These are phyloP conservation scores for Nematolebias whitei DNA, from an alignment of 2,113 vertebrate species.

Conservation along the genomic window DNA sequence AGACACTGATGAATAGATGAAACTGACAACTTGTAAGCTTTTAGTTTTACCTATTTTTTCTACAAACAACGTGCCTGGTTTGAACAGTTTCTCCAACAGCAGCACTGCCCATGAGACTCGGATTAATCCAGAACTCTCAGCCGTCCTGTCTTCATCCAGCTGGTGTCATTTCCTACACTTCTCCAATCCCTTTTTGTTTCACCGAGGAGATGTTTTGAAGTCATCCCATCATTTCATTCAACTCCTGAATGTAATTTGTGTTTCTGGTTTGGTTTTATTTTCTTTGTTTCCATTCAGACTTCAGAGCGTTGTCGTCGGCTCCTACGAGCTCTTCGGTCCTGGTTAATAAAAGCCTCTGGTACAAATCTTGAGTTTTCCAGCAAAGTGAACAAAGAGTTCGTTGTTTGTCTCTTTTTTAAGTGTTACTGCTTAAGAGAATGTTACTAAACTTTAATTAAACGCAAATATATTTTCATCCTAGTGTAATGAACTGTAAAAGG, in stretches of 20 bases:
- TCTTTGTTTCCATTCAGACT: neutral
- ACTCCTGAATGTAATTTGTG: constrained; percentile 39
- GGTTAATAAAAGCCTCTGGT: neutral
- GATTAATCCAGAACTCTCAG: constrained; percentile 38
- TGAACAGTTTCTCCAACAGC: constrained; percentile 67
- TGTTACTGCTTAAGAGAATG: no score
- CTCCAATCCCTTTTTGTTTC: no score
- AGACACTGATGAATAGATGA: no score
- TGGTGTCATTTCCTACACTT: no score
- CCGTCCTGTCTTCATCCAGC: neutral
- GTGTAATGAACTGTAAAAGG: neutral
- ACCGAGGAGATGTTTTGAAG: no score
- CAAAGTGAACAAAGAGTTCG: no score
- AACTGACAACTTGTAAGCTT: no score
- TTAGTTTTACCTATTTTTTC: constrained; percentile 26
- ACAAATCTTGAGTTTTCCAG: neutral
- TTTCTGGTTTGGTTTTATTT: neutral
- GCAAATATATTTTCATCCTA: neutral
- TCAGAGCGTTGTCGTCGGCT: neutral
- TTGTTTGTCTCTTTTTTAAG: no score
- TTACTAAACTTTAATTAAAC: neutral
- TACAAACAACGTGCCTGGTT: constrained; percentile 72
- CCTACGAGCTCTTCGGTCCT: neutral
- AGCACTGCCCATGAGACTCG: constrained; percentile 64
- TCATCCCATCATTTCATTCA: no score